Conservation (phyloP, 2,113 vertebrate genomes). For the Seriola rivoliana region DNA sequence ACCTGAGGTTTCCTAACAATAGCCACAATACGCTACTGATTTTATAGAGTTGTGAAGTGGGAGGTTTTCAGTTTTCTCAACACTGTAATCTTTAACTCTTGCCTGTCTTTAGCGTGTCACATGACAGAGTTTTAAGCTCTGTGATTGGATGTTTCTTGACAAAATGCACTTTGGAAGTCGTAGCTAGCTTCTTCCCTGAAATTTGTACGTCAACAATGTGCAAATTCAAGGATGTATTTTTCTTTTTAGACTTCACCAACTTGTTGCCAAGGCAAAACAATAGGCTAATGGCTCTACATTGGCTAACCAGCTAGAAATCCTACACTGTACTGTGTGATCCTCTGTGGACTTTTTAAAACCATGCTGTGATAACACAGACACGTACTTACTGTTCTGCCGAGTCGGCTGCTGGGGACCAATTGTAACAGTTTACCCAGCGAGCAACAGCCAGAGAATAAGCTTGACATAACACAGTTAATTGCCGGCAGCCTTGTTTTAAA, state of each 20-base stretch:
- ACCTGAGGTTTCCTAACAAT: no score
- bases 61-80: background rate
- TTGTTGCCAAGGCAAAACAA: slow-evolving; percentile 48
- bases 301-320: slow-evolving; percentile 45
- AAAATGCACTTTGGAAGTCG: no score
- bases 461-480: slow-evolving; percentile 83
- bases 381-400: slow-evolving; percentile 62
- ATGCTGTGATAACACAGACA: slow-evolving; percentile 75
- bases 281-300: slow-evolving; percentile 25
- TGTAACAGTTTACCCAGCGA: slow-evolving; percentile 78
- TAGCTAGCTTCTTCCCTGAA: no score
- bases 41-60: no score
- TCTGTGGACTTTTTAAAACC: slow-evolving; percentile 70
- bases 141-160: no score
- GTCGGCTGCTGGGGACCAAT: slow-evolving; percentile 73
- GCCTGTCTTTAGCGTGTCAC: background rate
- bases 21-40: no score
- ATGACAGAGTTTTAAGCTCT: no score
- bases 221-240: slow-evolving; percentile 30
- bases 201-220: background rate
- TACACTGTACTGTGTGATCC: slow-evolving; percentile 60
- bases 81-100: background rate
- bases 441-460: slow-evolving; percentile 75
- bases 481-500: slow-evolving; percentile 77
- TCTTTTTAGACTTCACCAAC: slow-evolving; percentile 18